Base-by-base conservation (phyloP, 1,140 invertebrate species). In the Drosophila yakuba region DNA sequence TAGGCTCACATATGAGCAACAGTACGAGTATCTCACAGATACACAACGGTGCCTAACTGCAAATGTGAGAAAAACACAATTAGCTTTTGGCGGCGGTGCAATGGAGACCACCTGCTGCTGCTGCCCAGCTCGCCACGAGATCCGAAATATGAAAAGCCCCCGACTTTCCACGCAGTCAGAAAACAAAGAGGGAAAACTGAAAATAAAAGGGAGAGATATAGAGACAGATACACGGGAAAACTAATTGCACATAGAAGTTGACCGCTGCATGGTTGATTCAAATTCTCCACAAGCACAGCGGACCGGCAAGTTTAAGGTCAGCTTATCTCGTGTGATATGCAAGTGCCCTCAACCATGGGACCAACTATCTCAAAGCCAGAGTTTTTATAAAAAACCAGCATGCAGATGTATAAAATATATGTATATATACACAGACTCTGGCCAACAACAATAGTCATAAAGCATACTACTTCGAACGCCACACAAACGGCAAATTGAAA, bases 41-140 rank as follows among this genome's bases (percentile, higher is more conserved):
- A 63, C 52, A 66, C 48, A 56, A 51, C 69, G 60, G 61, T 66
- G 75, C 60, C 76, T 80, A 89, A 89, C 83, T 89, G 83, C 79
- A 88, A 89, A 88, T 88, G 83, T 88, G 83, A 88, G 83, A 88
- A 88, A 88, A 88, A 88, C 84, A 88, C 83, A 88, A 88, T 88
- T 88, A 88, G 83, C 83, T 89, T 88, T 89, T 88, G 83, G 83
- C 80, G 84, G 83, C 83, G 61, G n/a, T 51, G 25, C 48, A 51
- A 28, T 25, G n/a, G 28, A 25, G 83, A 89, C 83, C 83, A 83
- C 83, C 83, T 84, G 83, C 83, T 89, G 83, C 48, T 85, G 83
- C 48, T 85, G 57, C 63, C 62, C 51, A 41, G 61, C 54, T 77
- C 52, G 77, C 80, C 61, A 62, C 59, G 61, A 82, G 76, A 72